Evolutionary conservation across 1,140 invertebrate genomes (phyloP), one percentile per base, ranked within the genome.

Genomic region (Neodiprion fabricii): DNA sequence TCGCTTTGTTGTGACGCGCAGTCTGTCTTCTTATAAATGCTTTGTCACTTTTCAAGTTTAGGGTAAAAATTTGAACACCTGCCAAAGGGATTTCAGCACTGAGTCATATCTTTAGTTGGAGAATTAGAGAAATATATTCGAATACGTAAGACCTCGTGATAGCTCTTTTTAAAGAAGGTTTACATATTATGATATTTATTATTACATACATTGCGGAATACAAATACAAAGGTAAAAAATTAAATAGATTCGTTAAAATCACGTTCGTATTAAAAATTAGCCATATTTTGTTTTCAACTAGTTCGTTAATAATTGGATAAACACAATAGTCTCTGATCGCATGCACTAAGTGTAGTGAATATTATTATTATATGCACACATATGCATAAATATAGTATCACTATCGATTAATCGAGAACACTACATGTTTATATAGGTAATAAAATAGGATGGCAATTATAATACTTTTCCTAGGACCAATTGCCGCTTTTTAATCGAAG

Each of bases 201-300:
- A 40, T 40, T 40, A 40, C 28, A 40, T 40, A 40, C 28, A 40
- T 61, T 61, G 8, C 9, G 53, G 53, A 12, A 17, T 61, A 61
- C 53, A 61, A 61, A 61, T 61, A 61, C 53, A 61, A 61, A 61
- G 53, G 53, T 61, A 61, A 12, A 61, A 61, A 61, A 61, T 61
- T 61, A 61, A 61, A 61, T 61, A 61, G 53, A 61, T 61, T 61
- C n/a, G n/a, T 61, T 61, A 61, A 0, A 14, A 17, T 61, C 53
- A 61, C 53, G 53, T 40, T 40, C 28, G 28, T 40, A 61, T 14
- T 61, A 61, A 61, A 61, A 61, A 61, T 61, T 61, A 61, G 4
- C 53, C 28, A 40, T 40, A 40, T 40, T 5, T 40, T 40, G 28
- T 40, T 40, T 40, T 40, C 28, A 40, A 40, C 28, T 40, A 40